These are phyloP conservation scores for Crotophaga sulcirostris DNA, from an alignment of 2,113 vertebrate genomes.

Conservation along the genomic window DNA sequence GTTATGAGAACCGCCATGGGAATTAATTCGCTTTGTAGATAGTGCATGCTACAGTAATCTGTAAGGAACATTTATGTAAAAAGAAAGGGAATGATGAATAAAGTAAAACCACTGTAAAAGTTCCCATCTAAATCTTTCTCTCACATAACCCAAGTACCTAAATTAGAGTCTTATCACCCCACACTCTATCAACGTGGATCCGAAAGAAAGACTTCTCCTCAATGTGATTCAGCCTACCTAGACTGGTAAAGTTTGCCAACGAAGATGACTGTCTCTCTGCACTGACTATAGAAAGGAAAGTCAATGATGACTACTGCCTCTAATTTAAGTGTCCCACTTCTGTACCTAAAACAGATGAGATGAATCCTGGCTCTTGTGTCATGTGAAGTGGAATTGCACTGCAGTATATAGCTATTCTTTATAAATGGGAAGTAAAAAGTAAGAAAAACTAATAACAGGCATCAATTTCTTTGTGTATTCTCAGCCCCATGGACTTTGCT, in stretches of 20 bases:
- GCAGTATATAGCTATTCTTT: neutral
- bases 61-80: neutral
- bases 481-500: slow-evolving; percentile 93
- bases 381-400: neutral
- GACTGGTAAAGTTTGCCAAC: neutral
- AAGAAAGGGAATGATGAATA: neutral
- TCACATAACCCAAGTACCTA: neutral
- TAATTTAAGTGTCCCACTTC: neutral
- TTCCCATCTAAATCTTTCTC: neutral
- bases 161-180: neutral
- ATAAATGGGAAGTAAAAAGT: neutral
- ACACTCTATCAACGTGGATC: neutral
- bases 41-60: neutral
- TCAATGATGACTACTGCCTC: neutral
- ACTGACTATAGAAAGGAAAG: neutral
- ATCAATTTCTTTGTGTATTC: slow-evolving; percentile 18
- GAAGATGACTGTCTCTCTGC: neutral
- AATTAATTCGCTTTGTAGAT: neutral
- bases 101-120: neutral
- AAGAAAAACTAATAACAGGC: neutral
- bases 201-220: neutral
- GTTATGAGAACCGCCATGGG: neutral
- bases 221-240: neutral
- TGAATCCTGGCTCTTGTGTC: neutral
- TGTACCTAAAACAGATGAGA: neutral